A percentile compares a stretch with the other conserved stretches of the same genome.
Conservation (phyloP, 2,888 invertebrate species). For the Spatulosminthurus flaviceps region DNA sequence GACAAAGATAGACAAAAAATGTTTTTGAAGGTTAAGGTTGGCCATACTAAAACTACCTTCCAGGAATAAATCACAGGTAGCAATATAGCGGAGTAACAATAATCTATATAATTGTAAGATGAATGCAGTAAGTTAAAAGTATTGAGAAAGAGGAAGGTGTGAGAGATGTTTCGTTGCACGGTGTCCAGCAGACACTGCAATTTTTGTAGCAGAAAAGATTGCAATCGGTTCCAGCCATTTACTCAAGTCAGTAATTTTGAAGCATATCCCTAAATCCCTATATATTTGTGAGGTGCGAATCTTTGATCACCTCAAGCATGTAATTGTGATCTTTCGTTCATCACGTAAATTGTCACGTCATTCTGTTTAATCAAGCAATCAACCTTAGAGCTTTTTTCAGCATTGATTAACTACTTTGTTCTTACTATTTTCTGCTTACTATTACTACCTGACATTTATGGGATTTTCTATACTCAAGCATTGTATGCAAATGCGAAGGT, state of each 20-base stretch:
- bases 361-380: background rate
- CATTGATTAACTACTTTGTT: background rate
- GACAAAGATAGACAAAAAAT: background rate
- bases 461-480: background rate
- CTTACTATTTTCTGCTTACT: too few relatives aligned
- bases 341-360: background rate
- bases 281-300: too few relatives aligned
- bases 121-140: background rate
- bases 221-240: background rate
- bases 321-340: background rate
- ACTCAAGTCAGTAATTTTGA: background rate
- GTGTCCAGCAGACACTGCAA: constrained; percentile 10
- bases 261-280: background rate
- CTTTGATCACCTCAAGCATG: background rate
- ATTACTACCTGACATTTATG: background rate
- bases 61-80: too few relatives aligned
- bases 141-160: background rate
- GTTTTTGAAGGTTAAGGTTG: background rate
- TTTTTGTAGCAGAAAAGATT: background rate
- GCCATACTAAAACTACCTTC: background rate
- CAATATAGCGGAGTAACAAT: too few relatives aligned
- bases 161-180: background rate
- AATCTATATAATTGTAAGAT: too few relatives aligned
- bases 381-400: background rate
- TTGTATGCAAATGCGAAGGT: background rate